Percentiles rank a stretch among this genome's conserved stretches.
Conservation (phyloP, 2,797 vertebrate genomes). For the Saxicola maurus region DNA sequence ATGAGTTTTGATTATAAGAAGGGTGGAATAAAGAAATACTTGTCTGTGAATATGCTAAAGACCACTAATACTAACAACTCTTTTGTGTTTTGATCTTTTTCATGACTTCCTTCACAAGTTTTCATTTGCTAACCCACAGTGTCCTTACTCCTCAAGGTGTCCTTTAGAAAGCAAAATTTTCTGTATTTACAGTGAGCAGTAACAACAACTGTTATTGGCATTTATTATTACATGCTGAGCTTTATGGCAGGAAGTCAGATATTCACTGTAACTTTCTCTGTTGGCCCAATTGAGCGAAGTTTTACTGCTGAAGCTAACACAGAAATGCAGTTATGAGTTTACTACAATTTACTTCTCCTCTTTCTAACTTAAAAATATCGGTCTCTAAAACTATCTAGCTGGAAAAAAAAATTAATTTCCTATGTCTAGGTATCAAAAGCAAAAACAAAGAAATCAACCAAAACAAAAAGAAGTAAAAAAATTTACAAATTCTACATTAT, state of each 20-base stretch:
- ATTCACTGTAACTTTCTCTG: not conserved
- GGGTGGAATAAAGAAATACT: not conserved
- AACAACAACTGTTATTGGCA: not conserved
- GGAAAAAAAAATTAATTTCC: not conserved
- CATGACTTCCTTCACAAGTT: not conserved
- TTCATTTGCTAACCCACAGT: not conserved
- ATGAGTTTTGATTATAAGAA: not conserved
- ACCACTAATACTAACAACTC: not conserved
- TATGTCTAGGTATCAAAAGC: not conserved
- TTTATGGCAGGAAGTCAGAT: not conserved
- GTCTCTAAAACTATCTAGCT: not conserved
- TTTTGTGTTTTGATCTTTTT: not conserved
- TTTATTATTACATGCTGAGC: not conserved
- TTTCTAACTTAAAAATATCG: not conserved
- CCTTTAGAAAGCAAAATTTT: not conserved
- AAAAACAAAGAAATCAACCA: fast-evolving
- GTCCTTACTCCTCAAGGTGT: not conserved
- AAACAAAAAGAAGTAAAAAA: not conserved
- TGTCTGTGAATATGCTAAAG: not conserved
- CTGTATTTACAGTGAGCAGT: not conserved
- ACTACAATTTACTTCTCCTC: not conserved
- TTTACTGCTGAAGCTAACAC: not conserved
- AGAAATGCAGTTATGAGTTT: not conserved
- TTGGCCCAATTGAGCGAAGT: not conserved
- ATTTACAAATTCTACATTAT: fast-evolving